Evolutionary conservation across 2,113 vertebrate genomes (phyloP), one percentile per base, ranked within the genome.

Genomic region (Lampris megalopsis): DNA sequence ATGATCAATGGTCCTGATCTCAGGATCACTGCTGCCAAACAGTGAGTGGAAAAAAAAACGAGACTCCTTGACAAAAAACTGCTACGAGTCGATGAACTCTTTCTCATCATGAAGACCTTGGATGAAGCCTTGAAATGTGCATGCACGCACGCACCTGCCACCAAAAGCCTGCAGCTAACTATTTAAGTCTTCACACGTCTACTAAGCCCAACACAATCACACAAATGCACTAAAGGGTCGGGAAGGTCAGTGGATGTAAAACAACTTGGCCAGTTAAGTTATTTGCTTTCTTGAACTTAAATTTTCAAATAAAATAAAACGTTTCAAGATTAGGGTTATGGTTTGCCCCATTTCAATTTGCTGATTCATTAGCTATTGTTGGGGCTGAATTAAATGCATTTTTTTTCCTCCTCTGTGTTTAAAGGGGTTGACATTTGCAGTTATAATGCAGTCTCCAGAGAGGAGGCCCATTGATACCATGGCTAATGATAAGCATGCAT

Each of bases 1-100:
- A 85, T 93, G 94, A 96, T 96, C 96, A 95, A 94, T 95, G 94
- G 92, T 92, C 91, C 91, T 88, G 86, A 94, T 92, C 93, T 94
- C 86, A 86, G 92, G 89, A 68, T 88, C 76, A 52, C 76, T 70
- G 71, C 80, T 88, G 86, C 81, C 82, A 77, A 67, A 75, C 67
- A 59, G 59, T 63, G 54, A 73, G 79, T 54, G 47, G 50, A 53
- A 24, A 61, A 57, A 48, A 73, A 60, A 42, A 73, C 40, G 13
- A 49, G 11, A 50, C 9, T 36, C 41, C 43, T 37, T 43, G 60
- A 77, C 47, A 57, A 72, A 70, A 63, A 52, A 62, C 37, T 74
- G 58, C 6, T 62, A 11, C 62, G 63, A 63, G 68, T 70, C 56
- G 40, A 59, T 41, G n/a, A 62, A 63, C 7, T 56, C 36, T 54